phyloP scores from a whole-genome alignment of 2,888 invertebrate genomes.

The Syrphus vitripennis region DNA sequence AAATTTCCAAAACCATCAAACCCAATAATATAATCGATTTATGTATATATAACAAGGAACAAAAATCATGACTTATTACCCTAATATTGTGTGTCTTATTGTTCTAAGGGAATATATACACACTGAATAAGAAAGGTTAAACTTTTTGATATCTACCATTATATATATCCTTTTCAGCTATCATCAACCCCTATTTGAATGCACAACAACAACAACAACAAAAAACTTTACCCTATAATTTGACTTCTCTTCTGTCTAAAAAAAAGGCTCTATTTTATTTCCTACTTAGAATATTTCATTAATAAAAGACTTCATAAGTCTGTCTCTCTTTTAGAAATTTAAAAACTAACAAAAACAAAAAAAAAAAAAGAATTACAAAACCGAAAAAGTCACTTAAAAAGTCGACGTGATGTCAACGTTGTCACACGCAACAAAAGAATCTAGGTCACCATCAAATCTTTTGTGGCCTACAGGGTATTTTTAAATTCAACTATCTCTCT shows the following conservation, averaged over 20 bases:
- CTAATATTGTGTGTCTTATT: not conserved
- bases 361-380: not conserved
- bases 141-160: not conserved
- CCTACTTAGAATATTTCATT: not conserved
- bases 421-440: slow-evolving; percentile 11
- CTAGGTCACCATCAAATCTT: slow-evolving; percentile 33
- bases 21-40: slow-evolving; percentile 13
- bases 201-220: too few relatives aligned
- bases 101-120: not conserved
- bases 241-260: slow-evolving; percentile 25
- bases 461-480: not conserved
- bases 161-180: not conserved
- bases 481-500: slow-evolving; percentile 1
- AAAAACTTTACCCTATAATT: slow-evolving; percentile 9
- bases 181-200: not conserved
- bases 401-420: slow-evolving; percentile 27
- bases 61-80: slow-evolving; percentile 13
- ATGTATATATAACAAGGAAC: not conserved
- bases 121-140: not conserved
- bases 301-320: not conserved
- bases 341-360: not conserved
- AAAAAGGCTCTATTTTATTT: not conserved
- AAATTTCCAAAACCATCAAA: not conserved
- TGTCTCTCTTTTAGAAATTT: not conserved
- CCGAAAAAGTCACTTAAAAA: slow-evolving; percentile 37